A percentile compares a stretch with the other conserved stretches of the same genome.
Conservation (phyloP, 1,140 invertebrate species). For the Mercenaria mercenaria region DNA sequence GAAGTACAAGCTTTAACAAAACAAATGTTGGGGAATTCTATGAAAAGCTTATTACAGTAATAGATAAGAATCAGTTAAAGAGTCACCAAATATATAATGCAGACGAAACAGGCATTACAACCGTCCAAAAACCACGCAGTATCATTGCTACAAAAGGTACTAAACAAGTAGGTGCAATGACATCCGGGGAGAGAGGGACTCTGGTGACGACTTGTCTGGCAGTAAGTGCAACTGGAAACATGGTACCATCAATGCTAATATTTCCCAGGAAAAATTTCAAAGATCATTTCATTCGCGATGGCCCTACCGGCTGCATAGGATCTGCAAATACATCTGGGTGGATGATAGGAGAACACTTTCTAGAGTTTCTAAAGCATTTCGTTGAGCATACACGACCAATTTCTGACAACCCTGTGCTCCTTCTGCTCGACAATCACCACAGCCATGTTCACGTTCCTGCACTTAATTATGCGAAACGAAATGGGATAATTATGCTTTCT, state of each 20-base stretch:
- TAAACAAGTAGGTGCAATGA: neutral
- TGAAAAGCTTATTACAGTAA: neutral
- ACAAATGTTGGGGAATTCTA: neutral
- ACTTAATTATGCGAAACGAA: slow-evolving; percentile 75
- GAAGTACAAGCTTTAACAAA: neutral
- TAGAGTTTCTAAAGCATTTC: slow-evolving; percentile 86
- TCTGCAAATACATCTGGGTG: neutral
- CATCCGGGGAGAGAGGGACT: neutral
- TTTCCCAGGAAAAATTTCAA: slow-evolving; percentile 72
- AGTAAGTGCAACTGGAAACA: slow-evolving; percentile 71
- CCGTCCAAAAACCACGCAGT: neutral
- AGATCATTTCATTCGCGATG: neutral
- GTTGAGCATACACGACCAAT: slow-evolving; percentile 18
- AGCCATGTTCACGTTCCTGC: slow-evolving; percentile 74
- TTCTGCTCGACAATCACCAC: slow-evolving; percentile 73
- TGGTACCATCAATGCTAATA: slow-evolving; percentile 78
- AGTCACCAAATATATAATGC: neutral
- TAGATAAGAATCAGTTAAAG: neutral
- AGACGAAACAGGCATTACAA: neutral
- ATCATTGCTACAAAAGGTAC: neutral
- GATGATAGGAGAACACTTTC: slow-evolving; percentile 80
- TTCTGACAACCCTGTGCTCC: slow-evolving; percentile 49
- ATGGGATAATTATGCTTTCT: slow-evolving; percentile 70
- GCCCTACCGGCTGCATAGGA: neutral
- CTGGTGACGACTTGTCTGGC: slow-evolving; percentile 49